phyloP scores from a whole-genome alignment of 2,888 invertebrate species.

The Junonia oenone region DNA sequence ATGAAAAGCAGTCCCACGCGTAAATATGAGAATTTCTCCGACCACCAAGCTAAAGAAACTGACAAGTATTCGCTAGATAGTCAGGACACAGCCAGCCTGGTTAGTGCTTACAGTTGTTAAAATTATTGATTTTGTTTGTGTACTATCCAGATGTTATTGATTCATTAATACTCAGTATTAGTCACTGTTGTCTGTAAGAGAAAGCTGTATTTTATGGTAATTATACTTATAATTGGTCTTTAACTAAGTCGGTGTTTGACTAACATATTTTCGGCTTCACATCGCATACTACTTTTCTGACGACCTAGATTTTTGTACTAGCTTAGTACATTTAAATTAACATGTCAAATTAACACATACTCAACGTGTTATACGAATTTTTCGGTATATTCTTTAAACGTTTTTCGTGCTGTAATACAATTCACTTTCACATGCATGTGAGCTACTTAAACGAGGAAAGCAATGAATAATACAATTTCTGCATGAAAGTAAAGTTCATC shows the following conservation, averaged over 20 bases:
- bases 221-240: neutral
- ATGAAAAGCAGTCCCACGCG: constrained; percentile 76
- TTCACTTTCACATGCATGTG: constrained; percentile 31
- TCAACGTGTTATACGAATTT: neutral
- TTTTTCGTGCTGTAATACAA: constrained; percentile 21
- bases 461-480: constrained; percentile 21
- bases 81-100: constrained; percentile 76
- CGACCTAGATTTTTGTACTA: constrained; percentile 48
- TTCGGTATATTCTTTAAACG: constrained; percentile 5
- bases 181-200: constrained; percentile 24
- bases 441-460: constrained; percentile 33
- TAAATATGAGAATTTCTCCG: constrained; percentile 75
- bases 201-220: constrained; percentile 5
- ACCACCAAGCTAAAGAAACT: constrained; percentile 67
- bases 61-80: constrained; percentile 75
- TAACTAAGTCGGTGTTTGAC: neutral
- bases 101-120: constrained; percentile 51
- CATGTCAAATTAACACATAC: constrained; percentile 1
- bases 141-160: constrained; percentile 63
- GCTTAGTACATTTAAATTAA: constrained; percentile 12
- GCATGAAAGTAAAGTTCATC: constrained; percentile 6
- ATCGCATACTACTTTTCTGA: constrained; percentile 2
- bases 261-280: neutral
- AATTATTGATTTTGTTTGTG: constrained; percentile 74
- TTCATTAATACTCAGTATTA: constrained; percentile 45